A percentile compares a stretch with the other conserved stretches of the same genome.
Conservation (phyloP, 1,140 invertebrate genomes). For the Drosophila leontia region DNA sequence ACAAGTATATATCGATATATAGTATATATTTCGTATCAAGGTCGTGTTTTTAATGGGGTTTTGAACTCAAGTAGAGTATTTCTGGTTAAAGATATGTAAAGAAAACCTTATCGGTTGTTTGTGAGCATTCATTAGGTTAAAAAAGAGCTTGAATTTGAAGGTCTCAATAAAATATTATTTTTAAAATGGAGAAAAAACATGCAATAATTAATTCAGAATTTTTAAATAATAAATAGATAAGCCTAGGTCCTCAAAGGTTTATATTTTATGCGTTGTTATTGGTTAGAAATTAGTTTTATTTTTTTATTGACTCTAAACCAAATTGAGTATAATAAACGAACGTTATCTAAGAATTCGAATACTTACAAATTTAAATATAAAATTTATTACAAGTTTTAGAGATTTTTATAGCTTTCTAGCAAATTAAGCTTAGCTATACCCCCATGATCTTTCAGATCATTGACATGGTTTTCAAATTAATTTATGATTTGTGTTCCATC, state of each 20-base stretch:
- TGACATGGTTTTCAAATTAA: background rate
- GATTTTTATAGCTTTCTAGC: background rate
- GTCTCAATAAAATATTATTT: background rate
- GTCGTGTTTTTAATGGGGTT: background rate
- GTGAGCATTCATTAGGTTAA: background rate
- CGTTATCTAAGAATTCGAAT: background rate
- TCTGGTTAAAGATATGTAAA: slow-evolving; percentile 2
- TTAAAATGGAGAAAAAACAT: background rate
- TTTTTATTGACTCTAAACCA: background rate
- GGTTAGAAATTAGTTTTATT: background rate
- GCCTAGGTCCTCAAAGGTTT: background rate
- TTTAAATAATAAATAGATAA: background rate
- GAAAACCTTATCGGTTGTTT: background rate
- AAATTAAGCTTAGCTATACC: background rate
- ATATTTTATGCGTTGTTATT: background rate
- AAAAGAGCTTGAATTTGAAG: background rate
- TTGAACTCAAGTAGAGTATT: slow-evolving; percentile 3
- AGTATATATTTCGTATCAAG: slow-evolving; percentile 19
- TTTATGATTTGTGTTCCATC: slow-evolving; percentile 11
- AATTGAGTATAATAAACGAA: background rate
- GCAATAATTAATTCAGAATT: background rate
- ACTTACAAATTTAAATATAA: background rate
- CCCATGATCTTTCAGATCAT: background rate
- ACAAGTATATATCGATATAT: slow-evolving; percentile 13
- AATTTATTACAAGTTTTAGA: background rate